A percentile compares a stretch with the other conserved stretches of the same genome.
Evolutionary conservation across 2,113 vertebrate genomes (phyloP).

Genomic region (Neodon shergylaensis): DNA sequence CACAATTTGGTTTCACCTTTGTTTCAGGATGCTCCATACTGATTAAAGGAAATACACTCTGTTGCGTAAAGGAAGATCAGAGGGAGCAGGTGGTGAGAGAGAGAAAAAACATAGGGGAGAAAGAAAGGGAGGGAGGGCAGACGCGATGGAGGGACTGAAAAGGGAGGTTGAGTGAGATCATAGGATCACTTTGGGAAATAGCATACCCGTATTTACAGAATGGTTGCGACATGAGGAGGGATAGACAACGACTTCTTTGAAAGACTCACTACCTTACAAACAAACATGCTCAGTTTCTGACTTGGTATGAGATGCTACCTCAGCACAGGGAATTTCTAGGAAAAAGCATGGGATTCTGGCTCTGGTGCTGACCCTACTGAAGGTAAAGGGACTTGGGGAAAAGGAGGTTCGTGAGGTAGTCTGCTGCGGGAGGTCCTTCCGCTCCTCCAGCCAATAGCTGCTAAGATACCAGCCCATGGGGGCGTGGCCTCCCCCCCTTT

Average conservation of each 20-base stretch:
- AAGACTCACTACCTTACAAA: background rate
- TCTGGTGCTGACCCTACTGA: background rate
- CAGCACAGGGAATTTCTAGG: background rate
- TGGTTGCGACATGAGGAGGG: too few species aligned
- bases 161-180: background rate
- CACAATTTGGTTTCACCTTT: constrained; percentile 73
- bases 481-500: too few species aligned
- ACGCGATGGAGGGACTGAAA: background rate
- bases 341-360: background rate
- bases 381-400: background rate
- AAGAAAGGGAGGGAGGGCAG: background rate
- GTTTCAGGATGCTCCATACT: constrained; percentile 46
- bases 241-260: background rate
- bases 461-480: too few species aligned
- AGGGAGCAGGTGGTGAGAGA: background rate
- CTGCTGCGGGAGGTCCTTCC: too few species aligned
- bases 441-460: too few species aligned
- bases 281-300: too few species aligned
- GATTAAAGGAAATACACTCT: constrained; percentile 51
- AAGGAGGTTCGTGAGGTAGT: too few species aligned
- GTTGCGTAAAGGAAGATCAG: background rate
- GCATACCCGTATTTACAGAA: background rate
- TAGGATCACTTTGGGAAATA: background rate
- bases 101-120: background rate
- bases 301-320: background rate